These are phyloP conservation scores for Brachionus paranguensis DNA, from an alignment of 1,140 invertebrate genomes.

Conservation along the genomic window DNA sequence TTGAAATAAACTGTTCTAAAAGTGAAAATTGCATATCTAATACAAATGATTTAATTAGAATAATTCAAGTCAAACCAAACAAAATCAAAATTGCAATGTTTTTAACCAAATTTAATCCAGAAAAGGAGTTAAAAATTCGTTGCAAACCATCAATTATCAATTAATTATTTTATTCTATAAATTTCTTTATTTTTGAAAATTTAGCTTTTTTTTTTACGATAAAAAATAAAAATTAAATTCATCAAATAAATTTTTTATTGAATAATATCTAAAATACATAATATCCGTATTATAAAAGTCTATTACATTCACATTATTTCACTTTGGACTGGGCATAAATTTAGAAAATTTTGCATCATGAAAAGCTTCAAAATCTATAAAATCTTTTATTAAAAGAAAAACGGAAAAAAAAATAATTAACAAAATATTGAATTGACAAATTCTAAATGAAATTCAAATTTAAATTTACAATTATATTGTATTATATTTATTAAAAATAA, in stretches of 20 bases:
- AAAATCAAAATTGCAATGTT: neutral
- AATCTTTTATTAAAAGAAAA: neutral
- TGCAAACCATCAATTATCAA: neutral
- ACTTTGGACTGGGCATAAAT: neutral
- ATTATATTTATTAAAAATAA: neutral
- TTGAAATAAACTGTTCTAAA: constrained; percentile 14
- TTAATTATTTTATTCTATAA: too few species aligned
- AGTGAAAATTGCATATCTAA: constrained; percentile 32
- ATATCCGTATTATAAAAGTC: neutral
- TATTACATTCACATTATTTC: neutral
- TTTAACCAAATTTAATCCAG: neutral
- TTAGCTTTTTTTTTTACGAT: neutral
- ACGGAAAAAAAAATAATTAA: neutral
- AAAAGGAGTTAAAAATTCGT: neutral
- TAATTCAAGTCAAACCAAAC: neutral
- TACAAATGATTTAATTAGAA: neutral
- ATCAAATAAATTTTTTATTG: too few species aligned
- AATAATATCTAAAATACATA: too few species aligned
- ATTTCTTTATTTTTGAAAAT: too few species aligned
- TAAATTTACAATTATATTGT: constrained; percentile 27
- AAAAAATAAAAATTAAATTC: neutral
- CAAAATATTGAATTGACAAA: neutral
- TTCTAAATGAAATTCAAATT: neutral
- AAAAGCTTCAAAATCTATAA: neutral
- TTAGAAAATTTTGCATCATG: neutral